phyloP scores from a whole-genome alignment of 2,797 vertebrate species.

The Diplodus puntazzo region DNA sequence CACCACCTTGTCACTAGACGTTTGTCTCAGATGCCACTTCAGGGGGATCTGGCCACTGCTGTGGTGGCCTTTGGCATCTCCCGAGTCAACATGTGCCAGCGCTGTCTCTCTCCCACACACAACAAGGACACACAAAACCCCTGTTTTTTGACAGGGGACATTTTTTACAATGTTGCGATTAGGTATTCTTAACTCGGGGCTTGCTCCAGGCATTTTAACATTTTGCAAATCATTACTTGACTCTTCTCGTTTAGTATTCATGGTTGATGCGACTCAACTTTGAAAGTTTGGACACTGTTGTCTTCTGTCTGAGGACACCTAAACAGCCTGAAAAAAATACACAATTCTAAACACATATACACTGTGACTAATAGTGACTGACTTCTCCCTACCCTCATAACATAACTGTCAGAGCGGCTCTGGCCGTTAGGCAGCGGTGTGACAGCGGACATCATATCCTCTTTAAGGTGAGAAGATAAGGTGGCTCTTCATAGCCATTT shows the following conservation, averaged over 20 bases:
- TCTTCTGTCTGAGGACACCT: constrained; percentile 9
- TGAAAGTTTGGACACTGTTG: constrained; percentile 26
- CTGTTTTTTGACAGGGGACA: constrained; percentile 34
- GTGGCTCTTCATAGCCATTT: constrained; percentile 73
- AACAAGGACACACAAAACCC: constrained; percentile 29
- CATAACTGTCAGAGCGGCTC: constrained; percentile 59
- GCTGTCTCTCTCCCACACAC: constrained; percentile 29
- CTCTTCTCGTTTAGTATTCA: constrained; percentile 52
- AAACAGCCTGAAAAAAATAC: neutral
- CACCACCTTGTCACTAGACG: constrained; percentile 78
- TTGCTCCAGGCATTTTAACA: constrained; percentile 59
- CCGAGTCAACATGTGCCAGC: constrained; percentile 58
- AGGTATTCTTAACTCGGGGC: constrained; percentile 53
- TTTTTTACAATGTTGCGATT: constrained; percentile 46
- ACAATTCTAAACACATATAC: constrained; percentile 1
- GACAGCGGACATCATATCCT: constrained; percentile 77
- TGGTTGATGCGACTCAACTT: constrained; percentile 22
- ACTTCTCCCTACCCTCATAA: constrained; percentile 55
- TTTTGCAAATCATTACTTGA: constrained; percentile 57
- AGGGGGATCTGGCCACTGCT: constrained; percentile 62
- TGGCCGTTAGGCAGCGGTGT: constrained; percentile 65
- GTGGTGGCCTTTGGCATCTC: constrained; percentile 68
- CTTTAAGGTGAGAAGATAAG: constrained; percentile 81
- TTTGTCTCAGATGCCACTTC: constrained; percentile 77
- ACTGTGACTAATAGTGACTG: constrained; percentile 38